A percentile compares a stretch with the other conserved stretches of the same genome.
These are phyloP conservation scores for Trachelipus rathkii DNA, from an alignment of 1,140 invertebrate species.

Conservation along the genomic window DNA sequence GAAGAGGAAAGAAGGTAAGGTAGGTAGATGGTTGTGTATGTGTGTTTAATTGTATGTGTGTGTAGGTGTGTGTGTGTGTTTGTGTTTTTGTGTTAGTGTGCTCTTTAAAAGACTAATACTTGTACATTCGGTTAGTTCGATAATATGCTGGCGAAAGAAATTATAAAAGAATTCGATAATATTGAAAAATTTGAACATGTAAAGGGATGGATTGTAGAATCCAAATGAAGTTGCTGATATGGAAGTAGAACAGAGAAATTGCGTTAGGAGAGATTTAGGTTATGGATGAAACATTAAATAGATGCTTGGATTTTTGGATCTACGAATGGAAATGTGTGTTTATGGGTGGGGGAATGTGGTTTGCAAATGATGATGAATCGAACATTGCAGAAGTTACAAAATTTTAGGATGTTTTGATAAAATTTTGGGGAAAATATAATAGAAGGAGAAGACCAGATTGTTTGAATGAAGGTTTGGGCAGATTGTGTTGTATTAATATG, in stretches of 20 bases:
- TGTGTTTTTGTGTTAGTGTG: no score
- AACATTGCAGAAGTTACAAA: neutral
- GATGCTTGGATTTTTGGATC: constrained; percentile 39
- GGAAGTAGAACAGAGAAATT: constrained; percentile 42
- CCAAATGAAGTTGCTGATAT: constrained; percentile 45
- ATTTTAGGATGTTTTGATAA: no score
- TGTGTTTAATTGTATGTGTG: no score
- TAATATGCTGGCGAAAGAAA: constrained; percentile 32
- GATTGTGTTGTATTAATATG: no score
- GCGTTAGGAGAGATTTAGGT: constrained; percentile 35
- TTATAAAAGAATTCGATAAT: constrained; percentile 43
- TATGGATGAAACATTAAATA: constrained; percentile 30
- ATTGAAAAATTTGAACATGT: no score
- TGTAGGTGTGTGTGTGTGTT: no score
- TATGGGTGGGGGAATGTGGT: constrained; percentile 32
- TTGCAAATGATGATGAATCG: neutral
- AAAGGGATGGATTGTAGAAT: constrained; percentile 31
- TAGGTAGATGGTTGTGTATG: no score
- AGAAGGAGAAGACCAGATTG: no score
- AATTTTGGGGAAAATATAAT: no score
- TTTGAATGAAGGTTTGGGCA: no score
- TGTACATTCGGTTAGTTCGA: neutral
- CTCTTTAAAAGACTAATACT: no score
- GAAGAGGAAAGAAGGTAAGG: no score
- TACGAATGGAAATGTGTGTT: constrained; percentile 34